Conservation (phyloP, 2,797 vertebrate species). For the Antrozous pallidus region DNA sequence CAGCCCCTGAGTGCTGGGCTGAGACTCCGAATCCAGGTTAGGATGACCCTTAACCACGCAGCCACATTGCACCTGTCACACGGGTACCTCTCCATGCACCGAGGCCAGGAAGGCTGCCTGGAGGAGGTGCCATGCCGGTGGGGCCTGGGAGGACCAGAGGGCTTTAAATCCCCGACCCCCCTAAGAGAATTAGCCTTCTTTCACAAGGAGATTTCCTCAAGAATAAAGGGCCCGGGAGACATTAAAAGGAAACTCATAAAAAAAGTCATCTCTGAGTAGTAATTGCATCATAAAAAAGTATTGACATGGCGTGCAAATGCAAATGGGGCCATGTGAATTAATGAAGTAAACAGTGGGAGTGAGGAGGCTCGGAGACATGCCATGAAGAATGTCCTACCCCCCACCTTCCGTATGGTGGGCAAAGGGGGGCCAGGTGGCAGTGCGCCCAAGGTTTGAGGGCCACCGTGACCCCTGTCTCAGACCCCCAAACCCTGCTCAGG, state of each 20-base stretch:
- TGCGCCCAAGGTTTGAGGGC: background rate
- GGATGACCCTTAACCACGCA: background rate
- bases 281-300: conserved; percentile 81
- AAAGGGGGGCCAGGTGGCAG: accelerated
- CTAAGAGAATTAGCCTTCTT: conserved; percentile 22
- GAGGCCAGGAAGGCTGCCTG: background rate
- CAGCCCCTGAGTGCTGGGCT: background rate
- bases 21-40: background rate
- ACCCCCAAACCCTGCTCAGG: background rate
- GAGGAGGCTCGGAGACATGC: accelerated
- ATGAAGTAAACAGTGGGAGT: conserved; percentile 74
- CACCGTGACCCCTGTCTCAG: accelerated
- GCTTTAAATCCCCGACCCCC: background rate
- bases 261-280: conserved; percentile 83
- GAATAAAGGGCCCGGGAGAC: conserved; percentile 80
- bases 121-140: background rate
- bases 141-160: background rate
- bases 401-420: accelerated
- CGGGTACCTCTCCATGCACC: accelerated
- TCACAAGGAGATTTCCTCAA: conserved; percentile 79
- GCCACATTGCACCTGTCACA: accelerated
- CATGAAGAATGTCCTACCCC: accelerated
- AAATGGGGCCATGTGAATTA: conserved; percentile 72
- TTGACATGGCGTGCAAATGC: conserved; percentile 74
- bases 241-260: conserved; percentile 85